Evolutionary conservation across 2,888 invertebrate species (phyloP).

Genomic region (Stomorhina lunata): DNA sequence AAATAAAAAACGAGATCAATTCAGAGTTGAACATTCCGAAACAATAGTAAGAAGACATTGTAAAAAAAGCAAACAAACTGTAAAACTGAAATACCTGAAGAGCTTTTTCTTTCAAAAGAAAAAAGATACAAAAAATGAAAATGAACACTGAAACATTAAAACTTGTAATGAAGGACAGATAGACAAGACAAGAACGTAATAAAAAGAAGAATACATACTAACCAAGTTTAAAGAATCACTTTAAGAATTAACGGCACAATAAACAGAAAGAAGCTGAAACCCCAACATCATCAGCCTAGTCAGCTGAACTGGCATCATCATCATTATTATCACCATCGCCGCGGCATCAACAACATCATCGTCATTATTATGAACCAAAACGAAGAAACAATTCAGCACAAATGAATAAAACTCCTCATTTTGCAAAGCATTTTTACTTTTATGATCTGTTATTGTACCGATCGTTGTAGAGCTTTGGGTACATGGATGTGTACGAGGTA

Average conservation of each 20-base stretch:
- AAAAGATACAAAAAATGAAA: background rate
- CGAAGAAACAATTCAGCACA: no score
- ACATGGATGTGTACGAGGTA: slow-evolving; percentile 15
- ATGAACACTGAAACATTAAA: slow-evolving; percentile 4
- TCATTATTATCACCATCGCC: slow-evolving; percentile 9
- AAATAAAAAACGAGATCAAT: slow-evolving; percentile 43
- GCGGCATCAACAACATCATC: slow-evolving; percentile 11
- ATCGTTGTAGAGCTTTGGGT: background rate
- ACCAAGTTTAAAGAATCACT: slow-evolving; percentile 10
- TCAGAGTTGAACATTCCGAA: slow-evolving; percentile 36
- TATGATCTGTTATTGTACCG: slow-evolving; percentile 36
- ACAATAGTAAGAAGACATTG: slow-evolving; percentile 33
- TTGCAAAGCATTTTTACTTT: slow-evolving; percentile 33
- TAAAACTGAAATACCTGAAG: slow-evolving; percentile 2
- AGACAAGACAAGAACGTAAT: background rate
- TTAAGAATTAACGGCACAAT: slow-evolving; percentile 59
- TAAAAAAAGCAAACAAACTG: slow-evolving; percentile 8
- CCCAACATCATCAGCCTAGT: background rate
- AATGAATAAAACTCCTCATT: slow-evolving; percentile 37
- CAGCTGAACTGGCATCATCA: background rate
- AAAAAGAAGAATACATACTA: slow-evolving; percentile 1
- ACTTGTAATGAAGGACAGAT: background rate
- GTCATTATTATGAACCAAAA: background rate
- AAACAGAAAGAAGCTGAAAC: slow-evolving; percentile 3
- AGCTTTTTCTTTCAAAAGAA: background rate